Base-by-base conservation (phyloP, 2,888 invertebrate species). In the Limenitis camilla region DNA sequence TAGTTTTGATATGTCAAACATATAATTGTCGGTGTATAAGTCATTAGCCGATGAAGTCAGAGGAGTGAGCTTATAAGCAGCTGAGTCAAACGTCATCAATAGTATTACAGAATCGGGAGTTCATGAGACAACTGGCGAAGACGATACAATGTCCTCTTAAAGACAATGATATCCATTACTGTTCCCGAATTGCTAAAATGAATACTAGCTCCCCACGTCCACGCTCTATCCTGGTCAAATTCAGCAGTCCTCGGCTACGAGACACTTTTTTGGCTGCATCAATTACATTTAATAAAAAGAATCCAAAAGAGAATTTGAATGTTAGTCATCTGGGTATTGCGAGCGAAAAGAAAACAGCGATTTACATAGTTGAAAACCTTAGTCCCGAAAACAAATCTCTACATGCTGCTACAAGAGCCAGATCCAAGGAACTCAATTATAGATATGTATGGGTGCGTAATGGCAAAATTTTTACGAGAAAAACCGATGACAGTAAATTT, bases 361-460 rank as follows among this genome's bases (percentile, higher is more conserved):
- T 66, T 1, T 66, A 53, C 48, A 62, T 66, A 0, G 41, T 39
- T 3, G 64, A 65, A 47, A 63, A 68, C 38, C 49, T 66, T 3
- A 56, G 60, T 1, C 62, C 64, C 0, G 42, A 55, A 5, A 59
- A 60, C 6, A 66, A 64, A 46, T 39, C 54, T 3, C 46, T 68
- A 5, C 65, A 65, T 44, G 68, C 68, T 9, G 63, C 63, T 8
- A 60, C 64, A 5, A 43, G 66, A 1, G 43, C 9, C 6, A 58
- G 52, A 32, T 61, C 63, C 5, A 63, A 56, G 45, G 63, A 66
- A 32, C 10, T 60, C 1, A 42, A 40, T 1, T 66, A 63, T 32
- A 62, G 61, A 44, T 65, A 59, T 40, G 60, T 65, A 1, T 66
- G 64, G 64, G 50, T 68, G 4, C 60, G 64, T 1, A 60, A 62